Conservation (phyloP, 2,113 vertebrate species). For the Oceanites oceanicus region DNA sequence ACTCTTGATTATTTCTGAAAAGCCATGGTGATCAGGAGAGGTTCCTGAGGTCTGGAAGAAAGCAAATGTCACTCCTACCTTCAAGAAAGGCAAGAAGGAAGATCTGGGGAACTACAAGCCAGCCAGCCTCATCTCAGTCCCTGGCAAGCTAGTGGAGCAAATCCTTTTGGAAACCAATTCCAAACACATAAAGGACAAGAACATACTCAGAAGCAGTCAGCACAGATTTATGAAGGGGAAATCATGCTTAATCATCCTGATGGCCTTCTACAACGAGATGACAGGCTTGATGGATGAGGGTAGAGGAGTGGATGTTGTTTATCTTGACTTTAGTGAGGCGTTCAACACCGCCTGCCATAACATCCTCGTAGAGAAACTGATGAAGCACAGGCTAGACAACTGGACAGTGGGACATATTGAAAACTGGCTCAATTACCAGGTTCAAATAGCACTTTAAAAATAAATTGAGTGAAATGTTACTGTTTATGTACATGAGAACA, state of each 20-base stretch:
- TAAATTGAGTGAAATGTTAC: background rate
- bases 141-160: background rate
- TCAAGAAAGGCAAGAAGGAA: background rate
- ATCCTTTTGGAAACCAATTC: background rate
- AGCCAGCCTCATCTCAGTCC: background rate
- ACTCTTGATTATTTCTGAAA: background rate
- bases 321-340: background rate
- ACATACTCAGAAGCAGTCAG: background rate
- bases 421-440: background rate
- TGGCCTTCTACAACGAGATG: background rate
- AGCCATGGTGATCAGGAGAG: rapidly evolving
- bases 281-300: background rate
- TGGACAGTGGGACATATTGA: rapidly evolving
- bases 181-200: background rate
- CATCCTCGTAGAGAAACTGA: background rate
- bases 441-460: background rate
- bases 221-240: background rate
- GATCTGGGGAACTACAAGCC: background rate
- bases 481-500: background rate
- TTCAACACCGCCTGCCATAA: background rate
- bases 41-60: background rate
- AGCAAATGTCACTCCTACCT: background rate
- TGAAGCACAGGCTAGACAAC: background rate
- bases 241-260: background rate
- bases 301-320: background rate